Base-by-base conservation (phyloP, 2,888 invertebrate species). In the Stictocephala bisonia region DNA sequence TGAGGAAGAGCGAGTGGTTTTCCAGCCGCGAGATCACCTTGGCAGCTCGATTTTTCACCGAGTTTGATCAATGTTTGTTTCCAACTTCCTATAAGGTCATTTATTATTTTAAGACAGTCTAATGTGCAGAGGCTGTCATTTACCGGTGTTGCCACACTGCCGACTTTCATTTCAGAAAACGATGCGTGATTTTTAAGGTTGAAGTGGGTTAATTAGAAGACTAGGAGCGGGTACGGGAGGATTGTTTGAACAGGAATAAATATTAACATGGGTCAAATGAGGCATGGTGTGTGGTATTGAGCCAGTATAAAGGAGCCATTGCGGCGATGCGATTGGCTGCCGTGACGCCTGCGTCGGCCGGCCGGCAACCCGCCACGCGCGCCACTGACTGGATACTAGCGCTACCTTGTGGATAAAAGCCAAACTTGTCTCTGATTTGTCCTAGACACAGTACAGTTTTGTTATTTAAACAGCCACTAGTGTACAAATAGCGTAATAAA, bases 221-320 rank as follows among this genome's bases (percentile, higher is more conserved):
- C 58, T 27, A 53, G 35, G 58, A 68, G 41, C 44, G 51, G 72
- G 26, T n/a, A 6, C 9, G 44, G 64, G 64, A 44, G 44, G 64
- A 73, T 73, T 73, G 73, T 73, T 73, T 73, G 73, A 70, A 41
- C 70, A 70, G 64, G 60, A 69, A 73, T 73, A 73, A 73, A 73
- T 73, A 73, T 73, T 73, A 73, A 73, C 73, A 73, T 64, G 53
- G 73, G 73, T 73, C 73, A 73, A 73, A 73, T 73, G 73, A 73
- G 73, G 73, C 73, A 73, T 73, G 73, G 70, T 58, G 70, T 70
- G 70, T 35, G 73, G 60, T 73, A 73, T 73, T 70, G 73, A 73
- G 73, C 68, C 53, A 44, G 58, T 26, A 71, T 71, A 71, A 71
- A 69, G 73, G 48, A 44, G 73, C 73, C 73, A 73, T 73, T 73